Evolutionary conservation across 2,888 invertebrate genomes (phyloP), one percentile per base, ranked within the genome.

Genomic region (Ormia ochracea): DNA sequence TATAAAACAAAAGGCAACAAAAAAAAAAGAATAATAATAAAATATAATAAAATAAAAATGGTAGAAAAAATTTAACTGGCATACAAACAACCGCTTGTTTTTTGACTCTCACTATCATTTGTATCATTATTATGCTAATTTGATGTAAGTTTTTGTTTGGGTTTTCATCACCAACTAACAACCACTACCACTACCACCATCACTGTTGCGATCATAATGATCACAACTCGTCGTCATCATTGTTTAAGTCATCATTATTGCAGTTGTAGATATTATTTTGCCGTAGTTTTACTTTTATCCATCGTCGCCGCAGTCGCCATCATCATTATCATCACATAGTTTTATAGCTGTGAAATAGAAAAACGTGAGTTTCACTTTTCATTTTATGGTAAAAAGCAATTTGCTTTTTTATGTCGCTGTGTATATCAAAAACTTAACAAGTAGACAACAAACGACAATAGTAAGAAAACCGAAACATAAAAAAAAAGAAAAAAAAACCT

Each of bases 101-200:
- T 21, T 80, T 69, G 54, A 78, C 81, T 81, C 74, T 81, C 78
- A 74, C 78, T 81, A 78, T 78, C 78, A 78, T 81, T 74, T 75
- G 78, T 75, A 75, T 81, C 81, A 81, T 81, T 78, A 78, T 81
- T 81, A 81, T 78, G 78, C 80, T 81, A 78, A 81, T 81, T 81
- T 74, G 74, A 74, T 78, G 66, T 78, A 61, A 70, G 65, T 56
- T 74, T 77, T 59, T 43, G 12, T 72, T 52, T 10, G 23, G 26
- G 21, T 77, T 81, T 81, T 78, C 81, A 73, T 81, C 81, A 78
- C 63, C 63, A 56, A 50, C 45, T 41, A 69, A 74, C 41, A 50
- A 70, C 58, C 45, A 12, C 38, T 61, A 50, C 28, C 50, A 33
- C 43, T 48, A 66, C 31, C 61, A 68, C 43, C 61, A 65, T 36